Base-by-base conservation (phyloP, 2,888 invertebrate species). In the Erannis defoliaria region DNA sequence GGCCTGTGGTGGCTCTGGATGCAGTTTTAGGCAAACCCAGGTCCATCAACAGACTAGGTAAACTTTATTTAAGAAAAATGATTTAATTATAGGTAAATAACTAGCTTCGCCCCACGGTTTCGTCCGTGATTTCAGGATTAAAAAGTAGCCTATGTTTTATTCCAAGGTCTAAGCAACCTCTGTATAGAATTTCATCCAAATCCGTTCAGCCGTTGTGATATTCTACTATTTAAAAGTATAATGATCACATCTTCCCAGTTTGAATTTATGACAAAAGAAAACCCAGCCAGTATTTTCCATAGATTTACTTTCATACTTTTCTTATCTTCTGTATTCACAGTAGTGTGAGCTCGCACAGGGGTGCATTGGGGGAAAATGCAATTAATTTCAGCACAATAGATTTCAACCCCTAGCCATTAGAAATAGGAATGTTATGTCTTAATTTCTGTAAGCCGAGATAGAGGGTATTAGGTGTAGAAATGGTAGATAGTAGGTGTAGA, bases 311-410 rank as follows among this genome's bases (percentile, higher is more conserved):
- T 21, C 23, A 12, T 29, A 49, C 4, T 33, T 49, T 46, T 40
- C 55, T 64, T 69, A 61, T 67, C 64, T 53, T 29, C 38, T 62
- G 54, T 63, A 59, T 43, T 51, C 26, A 37, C 69, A 65, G 68
- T 18, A 56, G 59, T 72, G 42, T 58, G 66, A 65, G 26, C 69
- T 56, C 40, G 51, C 69, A 66, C 37, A 54, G 72, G 69, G 75
- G 74, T 84, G 82, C 84, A 80, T 64, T 75, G 74, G 87, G 87
- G 85, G 81, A 83, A 76, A 88, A 85, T 86, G 88, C 88, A 89
- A 89, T 89, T 89, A 89, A 88, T 88, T 86, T 86, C 80, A 84
- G 84, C 86, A 89, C 86, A 89, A 90, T 85, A 85, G 86, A 77
- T 76, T 80, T 74, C 76, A 74, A 68, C 71, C 74, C 66, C 62